phyloP scores from a whole-genome alignment of 2,797 vertebrate species.

The Masticophis lateralis region DNA sequence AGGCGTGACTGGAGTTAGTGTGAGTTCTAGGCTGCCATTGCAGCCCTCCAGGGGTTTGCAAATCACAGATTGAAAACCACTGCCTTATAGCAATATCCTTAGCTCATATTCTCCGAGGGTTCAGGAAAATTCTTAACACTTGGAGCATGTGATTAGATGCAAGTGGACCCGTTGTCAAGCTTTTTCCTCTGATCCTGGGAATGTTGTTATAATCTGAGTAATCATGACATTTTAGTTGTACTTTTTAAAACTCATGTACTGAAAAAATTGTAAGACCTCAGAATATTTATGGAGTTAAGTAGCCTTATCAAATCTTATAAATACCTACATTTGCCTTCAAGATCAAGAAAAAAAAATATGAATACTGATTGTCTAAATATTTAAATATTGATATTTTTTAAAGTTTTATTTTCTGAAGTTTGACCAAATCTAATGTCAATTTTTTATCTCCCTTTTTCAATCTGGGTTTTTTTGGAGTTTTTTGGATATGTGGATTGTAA shows the following conservation, averaged over 20 bases:
- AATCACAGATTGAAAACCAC: too few species aligned
- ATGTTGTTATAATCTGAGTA: not conserved
- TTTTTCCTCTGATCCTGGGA: not conserved
- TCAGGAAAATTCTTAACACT: not conserved
- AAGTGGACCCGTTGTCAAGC: not conserved
- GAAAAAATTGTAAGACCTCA: not conserved
- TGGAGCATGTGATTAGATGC: not conserved
- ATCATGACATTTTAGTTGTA: not conserved
- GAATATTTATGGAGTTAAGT: not conserved
- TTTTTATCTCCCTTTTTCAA: not conserved
- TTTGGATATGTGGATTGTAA: not conserved
- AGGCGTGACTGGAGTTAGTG: not conserved
- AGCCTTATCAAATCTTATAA: not conserved
- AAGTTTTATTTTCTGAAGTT: not conserved
- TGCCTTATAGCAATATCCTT: not conserved
- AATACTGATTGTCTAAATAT: not conserved
- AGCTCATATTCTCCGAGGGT: not conserved
- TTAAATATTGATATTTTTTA: not conserved
- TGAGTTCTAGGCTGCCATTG: not conserved
- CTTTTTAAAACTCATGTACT: not conserved
- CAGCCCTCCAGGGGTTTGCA: too few species aligned
- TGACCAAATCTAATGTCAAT: not conserved
- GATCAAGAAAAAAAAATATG: not conserved
- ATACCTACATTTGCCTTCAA: not conserved
- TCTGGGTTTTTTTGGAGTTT: rapidly evolving